phyloP scores from a whole-genome alignment of 2,888 invertebrate species.

The Aporophyla lueneburgensis region DNA sequence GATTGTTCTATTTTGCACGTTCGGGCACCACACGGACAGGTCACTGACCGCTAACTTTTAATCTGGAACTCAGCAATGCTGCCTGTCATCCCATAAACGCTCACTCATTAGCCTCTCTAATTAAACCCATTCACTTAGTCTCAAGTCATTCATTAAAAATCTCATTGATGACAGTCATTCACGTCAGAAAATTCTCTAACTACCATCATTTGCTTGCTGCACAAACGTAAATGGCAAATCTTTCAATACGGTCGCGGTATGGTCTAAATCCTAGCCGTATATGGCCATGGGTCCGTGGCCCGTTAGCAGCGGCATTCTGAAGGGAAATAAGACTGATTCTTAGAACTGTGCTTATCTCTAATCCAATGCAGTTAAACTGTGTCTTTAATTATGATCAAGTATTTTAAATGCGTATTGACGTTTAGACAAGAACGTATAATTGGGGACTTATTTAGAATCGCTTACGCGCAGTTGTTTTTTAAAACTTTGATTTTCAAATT shows the following conservation, averaged over 20 bases:
- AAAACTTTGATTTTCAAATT: not conserved
- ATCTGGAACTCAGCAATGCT: not conserved
- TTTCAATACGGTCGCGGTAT: slow-evolving; percentile 5
- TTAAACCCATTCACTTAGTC: slow-evolving; percentile 22
- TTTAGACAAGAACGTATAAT: slow-evolving; percentile 3
- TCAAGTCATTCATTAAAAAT: slow-evolving; percentile 44
- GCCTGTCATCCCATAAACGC: slow-evolving; percentile 8
- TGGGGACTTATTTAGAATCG: not conserved
- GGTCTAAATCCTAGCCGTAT: slow-evolving; percentile 10
- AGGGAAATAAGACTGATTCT: slow-evolving; percentile 30
- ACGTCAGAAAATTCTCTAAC: slow-evolving; percentile 27
- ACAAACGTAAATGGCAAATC: slow-evolving; percentile 4
- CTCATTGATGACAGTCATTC: slow-evolving; percentile 7
- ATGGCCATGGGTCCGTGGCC: slow-evolving; percentile 1
- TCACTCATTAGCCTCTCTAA: slow-evolving; percentile 37
- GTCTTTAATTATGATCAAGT: slow-evolving; percentile 39
- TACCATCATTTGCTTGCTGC: slow-evolving; percentile 27
- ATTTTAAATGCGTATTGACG: slow-evolving; percentile 18
- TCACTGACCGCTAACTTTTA: too few relatives aligned
- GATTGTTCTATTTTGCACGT: too few relatives aligned
- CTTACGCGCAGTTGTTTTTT: not conserved
- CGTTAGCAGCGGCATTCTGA: slow-evolving; percentile 18
- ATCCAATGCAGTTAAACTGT: slow-evolving; percentile 25
- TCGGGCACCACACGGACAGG: too few relatives aligned
- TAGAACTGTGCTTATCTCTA: slow-evolving; percentile 33